A percentile compares a stretch with the other conserved stretches of the same genome.
Evolutionary conservation across 2,888 invertebrate genomes (phyloP).

Genomic region (Smittia aterrima): DNA sequence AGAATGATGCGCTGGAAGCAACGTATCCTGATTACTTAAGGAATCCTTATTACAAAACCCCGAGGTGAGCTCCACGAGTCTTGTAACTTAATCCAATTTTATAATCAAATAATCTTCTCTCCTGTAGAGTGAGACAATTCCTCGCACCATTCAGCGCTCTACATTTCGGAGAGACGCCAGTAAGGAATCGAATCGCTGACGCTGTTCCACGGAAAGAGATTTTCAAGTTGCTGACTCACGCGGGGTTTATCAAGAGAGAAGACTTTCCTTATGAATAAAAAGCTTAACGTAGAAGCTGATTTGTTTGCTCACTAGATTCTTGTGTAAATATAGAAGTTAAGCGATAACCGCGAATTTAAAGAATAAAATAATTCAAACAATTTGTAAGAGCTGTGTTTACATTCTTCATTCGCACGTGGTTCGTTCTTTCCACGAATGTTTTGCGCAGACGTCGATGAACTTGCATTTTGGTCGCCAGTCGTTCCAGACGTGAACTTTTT

Average conservation of each 20-base stretch:
- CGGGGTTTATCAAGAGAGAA: slow-evolving; percentile 59
- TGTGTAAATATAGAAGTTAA: slow-evolving; percentile 2
- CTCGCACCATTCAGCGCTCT: slow-evolving; percentile 61
- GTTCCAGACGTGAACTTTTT: not conserved
- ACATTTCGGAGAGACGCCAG: slow-evolving; percentile 62
- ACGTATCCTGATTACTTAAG: slow-evolving; percentile 58
- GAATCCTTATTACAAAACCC: slow-evolving; percentile 62
- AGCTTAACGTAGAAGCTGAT: not conserved
- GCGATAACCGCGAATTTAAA: not conserved
- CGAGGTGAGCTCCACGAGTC: slow-evolving; percentile 46
- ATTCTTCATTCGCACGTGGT: not conserved
- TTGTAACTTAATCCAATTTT: not conserved
- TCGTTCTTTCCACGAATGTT: not conserved
- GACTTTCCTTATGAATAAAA: slow-evolving; percentile 28
- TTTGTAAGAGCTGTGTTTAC: not conserved
- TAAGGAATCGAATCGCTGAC: slow-evolving; percentile 61
- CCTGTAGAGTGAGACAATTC: slow-evolving; percentile 55
- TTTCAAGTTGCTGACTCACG: slow-evolving; percentile 64
- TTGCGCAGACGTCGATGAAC: not conserved
- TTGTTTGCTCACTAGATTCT: too few relatives aligned
- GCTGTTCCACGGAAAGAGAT: slow-evolving; percentile 62
- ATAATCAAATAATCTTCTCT: not conserved
- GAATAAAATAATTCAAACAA: not conserved
- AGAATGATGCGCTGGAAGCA: slow-evolving; percentile 59
- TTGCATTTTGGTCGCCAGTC: not conserved